These are phyloP conservation scores for Sebastes cheni DNA, from an alignment of 2,797 vertebrate species.

Conservation along the genomic window DNA sequence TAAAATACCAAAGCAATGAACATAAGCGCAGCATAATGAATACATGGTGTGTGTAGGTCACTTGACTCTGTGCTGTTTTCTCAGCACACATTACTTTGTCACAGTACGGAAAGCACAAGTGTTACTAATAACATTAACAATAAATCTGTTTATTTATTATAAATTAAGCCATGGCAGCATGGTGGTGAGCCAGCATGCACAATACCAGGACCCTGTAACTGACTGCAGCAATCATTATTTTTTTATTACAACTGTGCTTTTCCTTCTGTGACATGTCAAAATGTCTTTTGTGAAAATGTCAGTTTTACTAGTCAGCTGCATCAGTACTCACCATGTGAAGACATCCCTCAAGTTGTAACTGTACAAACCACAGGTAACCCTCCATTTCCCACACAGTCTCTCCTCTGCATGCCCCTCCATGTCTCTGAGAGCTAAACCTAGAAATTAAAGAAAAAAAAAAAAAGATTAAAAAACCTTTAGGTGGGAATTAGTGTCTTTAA, in stretches of 20 bases:
- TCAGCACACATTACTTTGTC: too few species aligned
- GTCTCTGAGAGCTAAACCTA: conserved; percentile 34
- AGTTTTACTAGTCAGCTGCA: neutral
- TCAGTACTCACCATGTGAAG: conserved; percentile 77
- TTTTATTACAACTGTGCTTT: neutral
- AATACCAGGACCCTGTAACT: neutral
- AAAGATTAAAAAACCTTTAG: neutral
- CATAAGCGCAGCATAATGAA: too few species aligned
- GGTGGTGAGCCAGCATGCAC: neutral
- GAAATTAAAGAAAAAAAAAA: neutral
- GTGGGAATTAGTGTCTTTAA: conserved; percentile 9
- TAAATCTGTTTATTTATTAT: too few species aligned
- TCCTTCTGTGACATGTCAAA: too few species aligned
- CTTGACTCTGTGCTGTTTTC: too few species aligned
- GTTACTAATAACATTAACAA: too few species aligned
- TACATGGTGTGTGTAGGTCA: too few species aligned
- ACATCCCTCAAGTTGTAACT: conserved; percentile 64
- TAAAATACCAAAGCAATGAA: too few species aligned
- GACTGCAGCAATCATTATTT: neutral
- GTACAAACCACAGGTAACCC: conserved; percentile 42
- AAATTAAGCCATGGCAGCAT: too few species aligned
- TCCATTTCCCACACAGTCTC: conserved; percentile 53
- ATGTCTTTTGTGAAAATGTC: neutral
- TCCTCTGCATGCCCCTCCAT: conserved; percentile 70
- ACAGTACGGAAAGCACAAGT: too few species aligned